Evolutionary conservation across 2,797 vertebrate genomes (phyloP).

Genomic region (Acridotheres tristis): DNA sequence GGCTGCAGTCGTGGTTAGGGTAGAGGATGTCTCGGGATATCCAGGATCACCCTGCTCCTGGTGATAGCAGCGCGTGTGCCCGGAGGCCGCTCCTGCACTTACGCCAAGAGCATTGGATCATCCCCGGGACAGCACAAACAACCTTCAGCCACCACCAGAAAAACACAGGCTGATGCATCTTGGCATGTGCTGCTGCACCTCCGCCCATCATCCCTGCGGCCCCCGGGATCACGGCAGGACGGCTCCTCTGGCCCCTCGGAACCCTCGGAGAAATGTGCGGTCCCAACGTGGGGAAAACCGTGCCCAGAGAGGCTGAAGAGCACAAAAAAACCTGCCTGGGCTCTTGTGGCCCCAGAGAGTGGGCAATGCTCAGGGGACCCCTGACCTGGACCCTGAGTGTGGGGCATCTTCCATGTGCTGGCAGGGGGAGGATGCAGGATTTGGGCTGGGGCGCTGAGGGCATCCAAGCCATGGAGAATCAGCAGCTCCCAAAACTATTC

Average conservation of each 20-base stretch:
- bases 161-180: slow-evolving; percentile 53
- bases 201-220: slow-evolving; percentile 16
- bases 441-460: rapidly evolving
- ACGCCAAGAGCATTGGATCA: slow-evolving; percentile 52
- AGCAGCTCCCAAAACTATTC: background rate
- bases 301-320: background rate
- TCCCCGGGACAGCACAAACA: slow-evolving; percentile 41
- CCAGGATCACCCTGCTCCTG: rapidly evolving
- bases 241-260: background rate
- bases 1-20: rapidly evolving
- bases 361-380: rapidly evolving
- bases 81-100: background rate
- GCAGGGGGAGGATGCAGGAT: background rate
- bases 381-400: rapidly evolving
- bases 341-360: rapidly evolving
- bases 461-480: background rate
- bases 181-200: slow-evolving; percentile 23
- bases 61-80: rapidly evolving
- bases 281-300: background rate
- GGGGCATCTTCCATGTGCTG: rapidly evolving
- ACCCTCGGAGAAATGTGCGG: background rate
- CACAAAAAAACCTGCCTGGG: background rate
- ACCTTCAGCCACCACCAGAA: slow-evolving; percentile 33
- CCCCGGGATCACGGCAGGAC: background rate
- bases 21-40: rapidly evolving